Evolutionary conservation across 2,113 vertebrate species (phyloP).

Genomic region (Rhegmatorhina hoffmannsi): DNA sequence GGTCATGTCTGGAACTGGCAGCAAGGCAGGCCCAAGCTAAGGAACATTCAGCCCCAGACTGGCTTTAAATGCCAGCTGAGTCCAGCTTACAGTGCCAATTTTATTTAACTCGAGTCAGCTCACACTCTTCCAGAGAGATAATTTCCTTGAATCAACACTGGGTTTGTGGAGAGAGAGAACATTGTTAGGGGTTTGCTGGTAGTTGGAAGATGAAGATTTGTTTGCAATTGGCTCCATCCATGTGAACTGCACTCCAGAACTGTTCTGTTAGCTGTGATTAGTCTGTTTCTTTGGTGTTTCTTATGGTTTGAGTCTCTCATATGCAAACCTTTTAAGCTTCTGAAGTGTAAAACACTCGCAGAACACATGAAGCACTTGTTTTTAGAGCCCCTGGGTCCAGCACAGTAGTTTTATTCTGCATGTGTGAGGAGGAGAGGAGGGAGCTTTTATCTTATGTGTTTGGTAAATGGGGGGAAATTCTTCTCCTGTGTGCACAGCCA

Average conservation of each 20-base stretch:
- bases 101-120: not conserved
- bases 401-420: not conserved
- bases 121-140: not conserved
- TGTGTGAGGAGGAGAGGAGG: not conserved
- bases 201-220: not conserved
- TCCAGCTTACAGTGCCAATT: fast-evolving
- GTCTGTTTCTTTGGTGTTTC: not conserved
- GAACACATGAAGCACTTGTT: not conserved
- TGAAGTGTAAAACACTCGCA: too few species aligned
- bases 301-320: not conserved
- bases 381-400: not conserved
- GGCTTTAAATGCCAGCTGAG: not conserved
- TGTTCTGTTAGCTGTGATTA: not conserved
- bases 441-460: fast-evolving
- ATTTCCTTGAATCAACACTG: not conserved
- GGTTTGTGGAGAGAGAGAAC: not conserved
- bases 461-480: not conserved
- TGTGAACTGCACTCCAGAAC: fast-evolving
- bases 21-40: not conserved
- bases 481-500: not conserved
- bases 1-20: not conserved
- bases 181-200: not conserved
- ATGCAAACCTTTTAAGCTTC: not conserved
- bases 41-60: not conserved
- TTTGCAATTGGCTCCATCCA: not conserved